Evolutionary conservation across 2,113 vertebrate species (phyloP).

Genomic region (Solenodon paradoxus): DNA sequence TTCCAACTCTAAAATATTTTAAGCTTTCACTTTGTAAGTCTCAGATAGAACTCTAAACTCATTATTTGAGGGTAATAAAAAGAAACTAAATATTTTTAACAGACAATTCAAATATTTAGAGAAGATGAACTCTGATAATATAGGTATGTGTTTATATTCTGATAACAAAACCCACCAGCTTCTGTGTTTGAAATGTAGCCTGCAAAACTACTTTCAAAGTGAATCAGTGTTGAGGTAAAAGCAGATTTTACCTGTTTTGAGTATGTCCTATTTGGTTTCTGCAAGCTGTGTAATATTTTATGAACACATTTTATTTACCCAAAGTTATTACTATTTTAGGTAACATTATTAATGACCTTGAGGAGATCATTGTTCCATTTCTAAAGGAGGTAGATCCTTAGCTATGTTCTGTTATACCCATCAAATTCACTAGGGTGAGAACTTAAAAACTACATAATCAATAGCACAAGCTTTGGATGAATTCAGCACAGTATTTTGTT

Average conservation of each 20-base stretch:
- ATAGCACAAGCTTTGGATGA: constrained; percentile 15
- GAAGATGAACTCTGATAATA: constrained; percentile 24
- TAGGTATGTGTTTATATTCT: constrained; percentile 55
- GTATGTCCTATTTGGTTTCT: constrained; percentile 72
- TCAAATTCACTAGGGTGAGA: constrained; percentile 13
- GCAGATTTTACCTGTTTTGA: constrained; percentile 81
- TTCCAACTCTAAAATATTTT: constrained; percentile 35
- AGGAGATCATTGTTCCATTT: constrained; percentile 64
- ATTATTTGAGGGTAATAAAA: background rate
- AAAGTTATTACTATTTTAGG: constrained; percentile 77
- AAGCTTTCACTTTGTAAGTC: constrained; percentile 11
- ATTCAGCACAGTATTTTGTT: background rate
- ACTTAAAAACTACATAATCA: constrained; percentile 3
- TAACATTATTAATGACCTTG: constrained; percentile 78
- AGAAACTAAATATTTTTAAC: background rate
- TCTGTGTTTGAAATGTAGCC: constrained; percentile 74
- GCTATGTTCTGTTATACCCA: background rate
- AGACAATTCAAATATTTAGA: constrained; percentile 31
- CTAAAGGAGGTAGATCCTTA: constrained; percentile 39
- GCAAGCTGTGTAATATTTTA: constrained; percentile 69
- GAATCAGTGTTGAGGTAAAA: constrained; percentile 67
- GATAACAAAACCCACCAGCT: constrained; percentile 47
- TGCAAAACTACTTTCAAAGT: constrained; percentile 70
- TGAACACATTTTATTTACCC: constrained; percentile 56
- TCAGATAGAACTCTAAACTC: background rate